A percentile compares a stretch with the other conserved stretches of the same genome.
These are phyloP conservation scores for Xenus cinereus DNA, from an alignment of 2,113 vertebrate genomes.

Conservation along the genomic window DNA sequence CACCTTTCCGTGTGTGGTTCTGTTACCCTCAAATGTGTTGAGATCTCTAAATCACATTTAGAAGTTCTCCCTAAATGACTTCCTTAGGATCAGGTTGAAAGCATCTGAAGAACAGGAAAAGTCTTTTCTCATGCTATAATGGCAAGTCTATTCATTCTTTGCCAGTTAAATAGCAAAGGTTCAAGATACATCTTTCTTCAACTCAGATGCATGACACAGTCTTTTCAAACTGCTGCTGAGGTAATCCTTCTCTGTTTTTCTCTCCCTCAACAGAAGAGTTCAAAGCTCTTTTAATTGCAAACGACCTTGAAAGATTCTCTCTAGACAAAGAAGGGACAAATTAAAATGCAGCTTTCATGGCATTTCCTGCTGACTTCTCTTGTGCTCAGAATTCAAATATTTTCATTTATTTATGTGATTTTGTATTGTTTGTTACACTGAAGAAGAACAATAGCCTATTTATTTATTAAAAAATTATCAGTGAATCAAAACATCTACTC, in stretches of 20 bases:
- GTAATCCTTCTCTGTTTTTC: background rate
- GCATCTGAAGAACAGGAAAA: background rate
- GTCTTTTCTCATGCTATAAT: background rate
- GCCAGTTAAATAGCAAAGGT: background rate
- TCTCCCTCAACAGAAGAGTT: background rate
- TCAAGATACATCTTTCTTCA: background rate
- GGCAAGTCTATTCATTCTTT: background rate
- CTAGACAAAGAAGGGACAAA: background rate
- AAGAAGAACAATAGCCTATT: background rate
- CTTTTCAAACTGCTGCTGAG: background rate
- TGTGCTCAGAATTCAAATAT: background rate
- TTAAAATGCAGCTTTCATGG: background rate
- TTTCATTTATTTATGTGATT: background rate
- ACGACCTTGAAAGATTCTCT: background rate
- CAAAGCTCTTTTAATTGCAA: constrained; percentile 20
- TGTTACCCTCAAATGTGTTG: background rate
- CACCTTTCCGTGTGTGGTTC: background rate
- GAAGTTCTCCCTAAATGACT: background rate
- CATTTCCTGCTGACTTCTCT: background rate
- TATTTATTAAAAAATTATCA: background rate
- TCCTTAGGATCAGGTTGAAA: background rate
- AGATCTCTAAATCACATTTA: background rate
- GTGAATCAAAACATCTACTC: background rate
- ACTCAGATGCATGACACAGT: background rate
- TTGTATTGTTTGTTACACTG: background rate